phyloP scores from a whole-genome alignment of 2,888 invertebrate species.

The Melangyna quadrimaculata region DNA sequence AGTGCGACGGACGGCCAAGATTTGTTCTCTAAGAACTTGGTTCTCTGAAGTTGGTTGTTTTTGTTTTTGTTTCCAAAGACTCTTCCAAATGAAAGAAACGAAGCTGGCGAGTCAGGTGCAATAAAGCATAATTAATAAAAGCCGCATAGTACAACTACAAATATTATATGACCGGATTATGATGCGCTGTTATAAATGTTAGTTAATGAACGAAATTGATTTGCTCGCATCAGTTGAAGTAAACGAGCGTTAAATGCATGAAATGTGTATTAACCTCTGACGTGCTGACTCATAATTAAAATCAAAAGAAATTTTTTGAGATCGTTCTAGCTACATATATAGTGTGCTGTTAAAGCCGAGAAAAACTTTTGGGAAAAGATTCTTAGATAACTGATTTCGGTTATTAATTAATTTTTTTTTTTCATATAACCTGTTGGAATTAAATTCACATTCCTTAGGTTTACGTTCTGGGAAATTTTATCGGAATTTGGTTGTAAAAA shows the following conservation, averaged over 20 bases:
- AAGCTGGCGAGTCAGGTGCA: slow-evolving; percentile 63
- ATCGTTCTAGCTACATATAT: neutral
- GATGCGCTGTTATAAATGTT: slow-evolving; percentile 46
- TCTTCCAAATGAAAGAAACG: slow-evolving; percentile 35
- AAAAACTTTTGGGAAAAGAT: slow-evolving; percentile 30
- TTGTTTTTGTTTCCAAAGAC: neutral
- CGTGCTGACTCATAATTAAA: slow-evolving; percentile 12
- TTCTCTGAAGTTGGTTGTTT: slow-evolving; percentile 15
- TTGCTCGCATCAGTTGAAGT: slow-evolving; percentile 40
- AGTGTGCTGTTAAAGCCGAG: neutral
- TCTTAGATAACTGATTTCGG: slow-evolving; percentile 34
- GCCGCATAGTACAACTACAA: slow-evolving; percentile 25
- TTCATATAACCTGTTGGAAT: neutral
- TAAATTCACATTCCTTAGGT: neutral
- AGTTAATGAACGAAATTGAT: slow-evolving; percentile 68
- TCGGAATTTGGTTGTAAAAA: neutral
- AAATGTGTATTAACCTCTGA: slow-evolving; percentile 29
- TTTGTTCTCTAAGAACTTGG: slow-evolving; percentile 10
- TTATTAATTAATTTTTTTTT: slow-evolving; percentile 37
- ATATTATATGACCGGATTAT: neutral
- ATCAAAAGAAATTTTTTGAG: slow-evolving; percentile 5
- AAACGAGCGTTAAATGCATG: slow-evolving; percentile 21
- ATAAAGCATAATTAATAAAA: slow-evolving; percentile 67
- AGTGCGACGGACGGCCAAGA: slow-evolving; percentile 28
- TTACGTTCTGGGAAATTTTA: neutral